Conservation (phyloP, 2,888 invertebrate genomes). For the Aleiodes alternator region DNA sequence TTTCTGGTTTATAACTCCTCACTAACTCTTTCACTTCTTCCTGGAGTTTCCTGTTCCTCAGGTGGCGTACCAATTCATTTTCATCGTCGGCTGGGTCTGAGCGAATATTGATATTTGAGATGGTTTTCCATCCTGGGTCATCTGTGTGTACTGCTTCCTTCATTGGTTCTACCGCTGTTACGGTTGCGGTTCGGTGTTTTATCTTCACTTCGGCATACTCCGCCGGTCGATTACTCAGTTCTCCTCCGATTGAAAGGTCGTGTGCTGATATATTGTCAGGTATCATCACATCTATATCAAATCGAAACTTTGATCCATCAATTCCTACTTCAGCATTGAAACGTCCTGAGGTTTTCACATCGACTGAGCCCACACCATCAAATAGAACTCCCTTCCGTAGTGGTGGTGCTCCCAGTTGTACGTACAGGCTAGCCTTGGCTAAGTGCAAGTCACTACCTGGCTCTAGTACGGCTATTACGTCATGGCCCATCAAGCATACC, state of each 20-base stretch:
- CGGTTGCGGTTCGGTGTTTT: slow-evolving; percentile 33
- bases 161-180: slow-evolving; percentile 15
- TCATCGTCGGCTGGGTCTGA: slow-evolving; percentile 2
- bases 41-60: slow-evolving; percentile 26
- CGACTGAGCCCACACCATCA: slow-evolving; percentile 32
- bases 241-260: slow-evolving; percentile 47
- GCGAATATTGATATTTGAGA: slow-evolving; percentile 35
- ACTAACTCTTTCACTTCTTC: slow-evolving; percentile 39
- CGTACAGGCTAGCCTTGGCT: slow-evolving; percentile 37
- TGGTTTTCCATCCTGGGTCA: slow-evolving; percentile 28
- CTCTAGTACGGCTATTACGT: not conserved
- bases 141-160: slow-evolving; percentile 3
- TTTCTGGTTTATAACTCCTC: slow-evolving; percentile 48
- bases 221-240: too few relatives aligned
- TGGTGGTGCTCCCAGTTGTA: slow-evolving; percentile 41
- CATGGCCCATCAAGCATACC: not conserved
- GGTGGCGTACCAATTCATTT: slow-evolving; percentile 35
- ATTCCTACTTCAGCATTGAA: slow-evolving; percentile 37
- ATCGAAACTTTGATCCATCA: slow-evolving; percentile 38
- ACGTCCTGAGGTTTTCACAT: slow-evolving; percentile 43
- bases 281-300: slow-evolving; percentile 37
- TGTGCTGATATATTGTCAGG: slow-evolving; percentile 42
- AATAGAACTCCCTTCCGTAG: slow-evolving; percentile 28
- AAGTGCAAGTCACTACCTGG: slow-evolving; percentile 47
- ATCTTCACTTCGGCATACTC: slow-evolving; percentile 43